These are phyloP conservation scores for Nerophis lumbriciformis DNA, from an alignment of 2,113 vertebrate genomes.

Conservation along the genomic window DNA sequence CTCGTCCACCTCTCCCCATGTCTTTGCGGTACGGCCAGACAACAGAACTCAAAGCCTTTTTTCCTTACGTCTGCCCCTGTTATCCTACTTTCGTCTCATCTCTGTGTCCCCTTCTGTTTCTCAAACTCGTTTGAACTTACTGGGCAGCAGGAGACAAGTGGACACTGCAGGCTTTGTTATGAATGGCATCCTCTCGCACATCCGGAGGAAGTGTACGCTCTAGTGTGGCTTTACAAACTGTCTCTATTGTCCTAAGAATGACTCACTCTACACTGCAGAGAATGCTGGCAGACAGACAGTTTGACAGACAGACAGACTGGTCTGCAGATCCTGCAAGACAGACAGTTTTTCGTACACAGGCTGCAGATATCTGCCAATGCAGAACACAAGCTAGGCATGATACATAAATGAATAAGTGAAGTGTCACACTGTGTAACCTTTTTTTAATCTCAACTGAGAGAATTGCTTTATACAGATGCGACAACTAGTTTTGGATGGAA, in stretches of 20 bases:
- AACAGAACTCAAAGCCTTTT: conserved; percentile 27
- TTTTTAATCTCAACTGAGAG: neutral
- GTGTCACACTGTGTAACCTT: neutral
- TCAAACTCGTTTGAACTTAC: conserved; percentile 30
- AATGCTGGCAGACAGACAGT: conserved; percentile 57
- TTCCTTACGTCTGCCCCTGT: conserved; percentile 11
- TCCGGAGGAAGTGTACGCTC: conserved; percentile 70
- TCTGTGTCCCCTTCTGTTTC: conserved; percentile 22
- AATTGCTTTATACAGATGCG: neutral
- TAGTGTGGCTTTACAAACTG: conserved; percentile 68
- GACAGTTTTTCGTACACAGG: conserved; percentile 44
- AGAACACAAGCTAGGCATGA: conserved; percentile 10
- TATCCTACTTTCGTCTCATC: conserved; percentile 10
- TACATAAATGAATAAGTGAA: neutral
- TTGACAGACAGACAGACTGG: conserved; percentile 48
- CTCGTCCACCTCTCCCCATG: conserved; percentile 21
- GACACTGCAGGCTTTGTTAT: conserved; percentile 66
- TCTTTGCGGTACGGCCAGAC: conserved; percentile 37
- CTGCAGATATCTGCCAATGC: conserved; percentile 19
- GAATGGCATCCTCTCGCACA: conserved; percentile 69
- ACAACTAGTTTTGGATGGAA: too few relatives aligned
- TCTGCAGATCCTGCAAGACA: conserved; percentile 36
- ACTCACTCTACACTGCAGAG: conserved; percentile 65
- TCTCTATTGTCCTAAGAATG: conserved; percentile 69
- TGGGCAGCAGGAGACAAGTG: conserved; percentile 46